Percentiles rank a stretch among this genome's conserved stretches.
Conservation (phyloP, 2,888 invertebrate species). For the Aelia acuminata region DNA sequence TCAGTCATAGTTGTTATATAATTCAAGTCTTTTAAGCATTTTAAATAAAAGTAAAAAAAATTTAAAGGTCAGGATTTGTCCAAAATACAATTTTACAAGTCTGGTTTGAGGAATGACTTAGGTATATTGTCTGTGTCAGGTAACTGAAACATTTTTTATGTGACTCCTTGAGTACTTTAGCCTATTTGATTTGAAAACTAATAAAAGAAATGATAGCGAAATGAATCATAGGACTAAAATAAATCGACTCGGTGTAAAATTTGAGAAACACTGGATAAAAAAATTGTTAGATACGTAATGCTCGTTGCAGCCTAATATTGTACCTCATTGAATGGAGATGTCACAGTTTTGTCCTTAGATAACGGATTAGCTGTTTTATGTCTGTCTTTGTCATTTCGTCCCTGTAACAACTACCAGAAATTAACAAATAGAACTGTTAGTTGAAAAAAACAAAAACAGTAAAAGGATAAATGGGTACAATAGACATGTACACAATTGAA, state of each 20-base stretch:
- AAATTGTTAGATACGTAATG: not conserved
- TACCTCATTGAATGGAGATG: not conserved
- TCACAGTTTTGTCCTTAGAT: not conserved
- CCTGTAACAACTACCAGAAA: slow-evolving; percentile 30
- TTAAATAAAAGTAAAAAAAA: too few relatives aligned
- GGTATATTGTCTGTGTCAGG: not conserved
- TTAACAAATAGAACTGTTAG: not conserved
- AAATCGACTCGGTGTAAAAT: not conserved
- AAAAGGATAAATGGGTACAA: too few relatives aligned
- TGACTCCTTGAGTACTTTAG: not conserved
- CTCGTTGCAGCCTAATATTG: not conserved
- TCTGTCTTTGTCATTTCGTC: slow-evolving; percentile 29
- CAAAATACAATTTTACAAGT: not conserved
- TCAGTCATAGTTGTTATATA: too few relatives aligned
- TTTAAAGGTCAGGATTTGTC: too few relatives aligned
- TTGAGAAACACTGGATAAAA: not conserved
- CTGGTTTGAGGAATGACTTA: not conserved
- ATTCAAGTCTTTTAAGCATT: too few relatives aligned
- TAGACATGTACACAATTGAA: too few relatives aligned
- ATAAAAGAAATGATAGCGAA: not conserved
- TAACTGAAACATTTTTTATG: not conserved
- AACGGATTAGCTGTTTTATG: not conserved
- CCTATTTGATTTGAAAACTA: not conserved
- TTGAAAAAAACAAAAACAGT: not conserved
- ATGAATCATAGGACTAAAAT: too few relatives aligned